Conservation (phyloP, 2,113 vertebrate genomes). For the Tragelaphus imberbis region DNA sequence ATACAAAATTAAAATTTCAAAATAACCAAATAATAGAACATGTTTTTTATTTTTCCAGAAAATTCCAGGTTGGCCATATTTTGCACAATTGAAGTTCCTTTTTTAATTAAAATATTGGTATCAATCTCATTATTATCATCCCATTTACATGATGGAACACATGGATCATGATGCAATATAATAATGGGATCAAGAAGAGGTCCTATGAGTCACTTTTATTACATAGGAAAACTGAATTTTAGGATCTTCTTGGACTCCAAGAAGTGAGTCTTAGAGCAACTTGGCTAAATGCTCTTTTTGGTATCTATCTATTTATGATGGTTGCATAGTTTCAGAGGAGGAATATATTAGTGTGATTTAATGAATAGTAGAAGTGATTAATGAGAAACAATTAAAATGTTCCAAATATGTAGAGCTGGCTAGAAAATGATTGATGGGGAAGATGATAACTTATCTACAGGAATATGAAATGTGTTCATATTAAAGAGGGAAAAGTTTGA, state of each 20-base stretch:
- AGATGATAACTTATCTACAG: not conserved
- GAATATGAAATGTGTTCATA: conserved; percentile 31
- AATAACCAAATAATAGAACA: not conserved
- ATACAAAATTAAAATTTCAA: not conserved
- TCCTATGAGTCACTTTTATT: not conserved
- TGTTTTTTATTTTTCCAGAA: not conserved
- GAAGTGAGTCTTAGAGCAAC: not conserved
- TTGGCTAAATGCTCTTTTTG: not conserved
- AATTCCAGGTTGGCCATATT: not conserved
- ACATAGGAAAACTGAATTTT: not conserved
- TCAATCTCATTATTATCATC: not conserved
- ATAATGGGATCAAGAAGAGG: not conserved
- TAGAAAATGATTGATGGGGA: not conserved
- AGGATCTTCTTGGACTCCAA: not conserved
- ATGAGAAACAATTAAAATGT: conserved; percentile 38
- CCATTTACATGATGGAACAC: not conserved
- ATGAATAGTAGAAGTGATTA: not conserved
- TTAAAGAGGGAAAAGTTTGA: not conserved
- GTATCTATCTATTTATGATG: not conserved
- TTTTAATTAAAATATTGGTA: not conserved
- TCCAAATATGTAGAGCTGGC: not conserved
- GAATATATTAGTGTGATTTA: not conserved
- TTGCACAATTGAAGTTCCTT: not conserved
- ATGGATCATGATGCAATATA: not conserved
- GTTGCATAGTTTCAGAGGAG: not conserved